Base-by-base conservation (phyloP, 2,113 vertebrate species). In the Shinisaurus crocodilurus region DNA sequence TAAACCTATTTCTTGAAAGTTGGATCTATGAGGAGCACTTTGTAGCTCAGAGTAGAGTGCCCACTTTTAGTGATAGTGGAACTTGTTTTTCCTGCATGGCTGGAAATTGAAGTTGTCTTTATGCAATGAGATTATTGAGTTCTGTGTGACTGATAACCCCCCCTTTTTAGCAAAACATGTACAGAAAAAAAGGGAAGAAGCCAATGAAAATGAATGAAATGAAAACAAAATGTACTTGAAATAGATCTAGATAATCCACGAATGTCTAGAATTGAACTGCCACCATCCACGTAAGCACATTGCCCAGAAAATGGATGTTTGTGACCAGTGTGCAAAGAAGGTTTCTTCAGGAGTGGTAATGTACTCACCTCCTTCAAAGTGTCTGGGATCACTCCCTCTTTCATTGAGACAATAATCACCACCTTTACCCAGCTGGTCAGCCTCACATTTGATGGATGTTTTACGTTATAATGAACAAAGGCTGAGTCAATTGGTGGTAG, bases 1-100 rank as follows among this genome's bases (percentile, higher is more conserved):
- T 96, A 96, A 89, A 63, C 90, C 81, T 94, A 90, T 92, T 95
- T 83, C 91, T 95, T 87, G 91, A 92, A 94, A 92, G 88, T 89
- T 3, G 2, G 92, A 84, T 82, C 45, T 94, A 90, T 60, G 85
- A 95, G 87, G 63, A 88, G 75, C 57, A 90, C 57, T 88, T 89
- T 90, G 32, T 32, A 83, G 70, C 72, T 93, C 9, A n/a, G 84
- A 91, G 67, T 37, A 94, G 32, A 50, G 50, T 77, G 10, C 87
- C 18, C 40, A 48, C 16, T 91, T 37, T 88, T 63, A 40, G 23
- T 67, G 69, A 87, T 91, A 72, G 54, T 0, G 0, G 83, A 93
- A 69, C 57, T 82, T 6, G 6, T 87, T 80, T 16, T 82, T 0
- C n/a, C 2, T 92, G 3, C 45, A 79, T 57, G 2, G 25, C 90